Evolutionary conservation across 2,797 vertebrate genomes (phyloP), one percentile per base, ranked within the genome.

Genomic region (Acanthornis magna): DNA sequence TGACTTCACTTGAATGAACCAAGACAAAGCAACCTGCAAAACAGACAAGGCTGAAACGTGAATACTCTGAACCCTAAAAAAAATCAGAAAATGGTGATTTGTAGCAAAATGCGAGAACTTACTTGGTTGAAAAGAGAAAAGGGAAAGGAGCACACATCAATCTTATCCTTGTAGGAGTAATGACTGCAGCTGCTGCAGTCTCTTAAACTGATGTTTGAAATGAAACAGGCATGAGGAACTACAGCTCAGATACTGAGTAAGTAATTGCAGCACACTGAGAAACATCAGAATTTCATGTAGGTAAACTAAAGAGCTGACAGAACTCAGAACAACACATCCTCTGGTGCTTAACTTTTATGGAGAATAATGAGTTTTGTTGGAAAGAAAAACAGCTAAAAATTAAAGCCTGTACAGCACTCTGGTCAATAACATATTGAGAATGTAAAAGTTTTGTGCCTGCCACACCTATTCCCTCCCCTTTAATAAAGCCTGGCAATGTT

Each of bases 21-120:
- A 2, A 61, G 85, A 92, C 61, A 79, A 71, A 82, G 40, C 10
- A 82, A 95, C 95, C 97, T 97, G 94, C 78, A 97, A 96, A 93
- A 96, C 91, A 97, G 85, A 95, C 30, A 95, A 92, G 36, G 81
- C 80, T 94, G 95, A 79, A 91, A 86, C 0, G 57, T 95, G 94
- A 94, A 91, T 62, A 78, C 34, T 73, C 55, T 17, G 20, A 72
- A 75, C 29, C 20, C 36, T n/a, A 8, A 58, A 81, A 79, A 81
- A 82, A 63, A 50, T 13, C 75, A 89, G 61, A 63, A 92, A 94
- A 51, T 3, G 40, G 70, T 57, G 36, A 78, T 88, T 73, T 25
- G 53, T 16, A 95, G 80, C 63, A 93, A 91, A 89, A 89, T 30
- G 42, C 1, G 5, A 85, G 76, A 70, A 94, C 65, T 89, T 53